Evolutionary conservation across 1,140 invertebrate genomes (phyloP).

Genomic region (Cecropterus lyciades): DNA sequence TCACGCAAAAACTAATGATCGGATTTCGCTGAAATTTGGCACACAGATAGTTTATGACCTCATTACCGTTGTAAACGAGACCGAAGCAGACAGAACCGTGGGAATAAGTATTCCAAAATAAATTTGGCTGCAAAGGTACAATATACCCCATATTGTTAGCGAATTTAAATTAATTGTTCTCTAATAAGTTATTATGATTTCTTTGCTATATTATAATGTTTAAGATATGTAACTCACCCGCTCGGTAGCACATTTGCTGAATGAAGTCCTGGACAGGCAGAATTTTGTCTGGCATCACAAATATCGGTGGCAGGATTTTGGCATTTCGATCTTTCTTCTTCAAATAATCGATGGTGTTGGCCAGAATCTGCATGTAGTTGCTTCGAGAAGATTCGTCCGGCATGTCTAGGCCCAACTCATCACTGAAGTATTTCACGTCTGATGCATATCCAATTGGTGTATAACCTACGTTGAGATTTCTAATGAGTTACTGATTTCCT

Average conservation of each 20-base stretch:
- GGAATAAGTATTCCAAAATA: too few relatives aligned
- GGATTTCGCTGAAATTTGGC: too few relatives aligned
- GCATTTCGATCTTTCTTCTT: constrained; percentile 59
- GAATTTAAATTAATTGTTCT: too few relatives aligned
- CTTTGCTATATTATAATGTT: too few relatives aligned
- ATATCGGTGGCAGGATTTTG: constrained; percentile 76
- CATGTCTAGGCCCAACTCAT: constrained; percentile 81
- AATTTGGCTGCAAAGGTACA: too few relatives aligned
- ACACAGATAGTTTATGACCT: too few relatives aligned
- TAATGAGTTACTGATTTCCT: too few relatives aligned
- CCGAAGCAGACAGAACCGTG: too few relatives aligned
- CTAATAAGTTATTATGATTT: too few relatives aligned
- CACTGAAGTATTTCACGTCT: constrained; percentile 75
- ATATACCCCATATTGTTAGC: too few relatives aligned
- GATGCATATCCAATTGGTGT: constrained; percentile 83
- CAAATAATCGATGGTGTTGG: constrained; percentile 68
- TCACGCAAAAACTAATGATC: too few relatives aligned
- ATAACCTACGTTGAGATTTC: constrained; percentile 45
- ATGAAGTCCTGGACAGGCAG: constrained; percentile 68
- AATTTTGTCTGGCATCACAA: constrained; percentile 75
- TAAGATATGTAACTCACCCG: constrained; percentile 50
- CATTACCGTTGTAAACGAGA: too few relatives aligned
- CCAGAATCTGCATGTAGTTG: constrained; percentile 67
- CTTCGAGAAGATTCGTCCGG: constrained; percentile 54
- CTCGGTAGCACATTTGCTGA: constrained; percentile 63